Evolutionary conservation across 1,140 invertebrate species (phyloP), one percentile per base, ranked within the genome.

Genomic region (Drosophila lacteicornis): DNA sequence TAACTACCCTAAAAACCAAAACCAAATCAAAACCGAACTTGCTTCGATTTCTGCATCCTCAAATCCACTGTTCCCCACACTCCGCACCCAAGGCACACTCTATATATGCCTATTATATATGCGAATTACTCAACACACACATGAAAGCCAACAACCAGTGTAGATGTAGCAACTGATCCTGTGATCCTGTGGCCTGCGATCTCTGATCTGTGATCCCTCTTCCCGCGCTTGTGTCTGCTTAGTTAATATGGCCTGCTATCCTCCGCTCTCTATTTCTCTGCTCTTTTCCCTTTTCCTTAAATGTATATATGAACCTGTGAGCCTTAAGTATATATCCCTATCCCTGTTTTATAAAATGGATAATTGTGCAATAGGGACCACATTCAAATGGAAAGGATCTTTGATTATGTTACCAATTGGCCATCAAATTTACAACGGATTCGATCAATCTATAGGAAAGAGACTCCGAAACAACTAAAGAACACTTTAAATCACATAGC

Each of bases 1-100:
- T 97, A 96, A 94, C 80, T 84, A 82, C 61, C 61, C 67, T 19
- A 51, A 30, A 63, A 69, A 38, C 22, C 22, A 25, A 25, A 25
- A 25, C 3, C 36, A 57, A 62, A 17, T 9, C 13, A 40, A 66
- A 49, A 7, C 47, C 47, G 47, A 50, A n/a, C 8, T 13, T 19
- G 13, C 13, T 40, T 56, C 8, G 19, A 56, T 25, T 25, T 56
- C 27, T 56, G 53, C 53, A 56, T 56, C 53, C 53, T 25, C 36
- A 15, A 56, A 22, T 40, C 53, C 53, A 55, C 51, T 40, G 0
- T 15, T 25, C 8, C 53, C 9, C 17, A 40, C 36, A 56, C 19
- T 56, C 53, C 19, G 36, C 53, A 56, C 51, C 53, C 19, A 56
- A 56, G 19, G 51, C 51, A 38, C 36, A 38, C 27, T 40, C 12